Evolutionary conservation across 30 jellyfish, hydroid and myxozoan genomes (phyloP).

Genomic region (Rhopilema esculentum): DNA sequence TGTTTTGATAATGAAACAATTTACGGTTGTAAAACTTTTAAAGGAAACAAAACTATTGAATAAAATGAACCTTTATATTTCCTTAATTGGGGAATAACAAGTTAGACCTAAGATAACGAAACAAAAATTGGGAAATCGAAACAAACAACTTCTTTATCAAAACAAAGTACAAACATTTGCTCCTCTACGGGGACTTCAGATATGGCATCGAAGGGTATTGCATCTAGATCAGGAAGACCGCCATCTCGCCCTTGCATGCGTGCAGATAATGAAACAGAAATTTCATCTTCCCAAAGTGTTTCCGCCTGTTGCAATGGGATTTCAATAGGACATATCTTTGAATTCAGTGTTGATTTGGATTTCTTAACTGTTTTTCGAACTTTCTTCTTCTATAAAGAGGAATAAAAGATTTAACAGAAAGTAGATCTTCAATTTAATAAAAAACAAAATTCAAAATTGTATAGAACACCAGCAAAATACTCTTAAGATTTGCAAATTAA

Average conservation of each 20-base stretch:
- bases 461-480: no score
- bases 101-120: no score
- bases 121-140: no score
- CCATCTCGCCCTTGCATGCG: slow-evolving; percentile 81
- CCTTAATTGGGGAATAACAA: no score
- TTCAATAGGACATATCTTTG: slow-evolving; percentile 23
- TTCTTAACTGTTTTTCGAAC: slow-evolving; percentile 8
- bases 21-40: no score
- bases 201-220: slow-evolving; percentile 67
- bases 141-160: no score
- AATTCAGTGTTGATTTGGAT: slow-evolving; percentile 8
- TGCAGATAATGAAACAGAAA: slow-evolving; percentile 80
- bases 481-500: no score
- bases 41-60: no score
- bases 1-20: no score
- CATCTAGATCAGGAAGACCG: slow-evolving; percentile 49
- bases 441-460: no score
- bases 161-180: slow-evolving; percentile 77
- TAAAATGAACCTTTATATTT: no score
- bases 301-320: slow-evolving; percentile 78
- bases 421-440: background rate
- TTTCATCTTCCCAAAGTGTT: slow-evolving; percentile 80
- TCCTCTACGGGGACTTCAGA: slow-evolving; percentile 84
- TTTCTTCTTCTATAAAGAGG: slow-evolving; percentile 48
- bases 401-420: no score